A percentile compares a stretch with the other conserved stretches of the same genome.
Evolutionary conservation across 2,797 vertebrate genomes (phyloP).

Genomic region (Oryzias sinensis): DNA sequence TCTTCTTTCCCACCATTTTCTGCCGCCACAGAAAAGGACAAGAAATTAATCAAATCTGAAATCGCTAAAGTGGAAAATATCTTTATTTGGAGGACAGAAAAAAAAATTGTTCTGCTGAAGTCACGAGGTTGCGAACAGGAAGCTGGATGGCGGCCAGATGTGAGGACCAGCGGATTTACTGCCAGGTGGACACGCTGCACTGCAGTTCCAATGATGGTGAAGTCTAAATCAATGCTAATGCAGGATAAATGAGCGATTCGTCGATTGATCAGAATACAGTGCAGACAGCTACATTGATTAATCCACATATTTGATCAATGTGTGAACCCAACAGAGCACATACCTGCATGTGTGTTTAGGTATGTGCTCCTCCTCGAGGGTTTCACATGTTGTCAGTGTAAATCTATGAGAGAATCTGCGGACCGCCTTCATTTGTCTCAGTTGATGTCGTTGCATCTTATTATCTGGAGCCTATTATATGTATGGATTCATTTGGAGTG

Average conservation of each 20-base stretch:
- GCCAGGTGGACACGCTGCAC: slow-evolving; percentile 1
- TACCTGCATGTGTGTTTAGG: background rate
- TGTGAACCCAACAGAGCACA: no score
- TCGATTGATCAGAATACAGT: slow-evolving; percentile 50
- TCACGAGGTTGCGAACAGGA: background rate
- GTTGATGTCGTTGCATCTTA: no score
- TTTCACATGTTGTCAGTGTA: no score
- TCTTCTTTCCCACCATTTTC: slow-evolving; percentile 2
- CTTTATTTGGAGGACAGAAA: slow-evolving; percentile 9
- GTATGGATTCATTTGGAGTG: no score
- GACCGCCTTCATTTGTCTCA: no score
- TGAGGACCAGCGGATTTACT: slow-evolving; percentile 5
- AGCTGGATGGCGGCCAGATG: background rate
- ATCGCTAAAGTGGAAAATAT: slow-evolving; percentile 4
- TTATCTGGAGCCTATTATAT: no score
- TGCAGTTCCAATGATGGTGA: slow-evolving; percentile 14
- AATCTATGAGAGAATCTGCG: no score
- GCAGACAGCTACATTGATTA: slow-evolving; percentile 35
- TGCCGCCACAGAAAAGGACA: slow-evolving; percentile 10
- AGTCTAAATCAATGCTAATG: slow-evolving; percentile 48
- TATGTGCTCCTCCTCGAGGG: background rate
- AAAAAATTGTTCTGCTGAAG: slow-evolving; percentile 34
- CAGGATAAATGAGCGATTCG: slow-evolving; percentile 48
- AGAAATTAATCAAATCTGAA: slow-evolving; percentile 2
- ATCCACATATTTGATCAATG: slow-evolving; percentile 37